A percentile compares a stretch with the other conserved stretches of the same genome.
Evolutionary conservation across 1,140 invertebrate genomes (phyloP).

Genomic region (Monochamus saltuarius): DNA sequence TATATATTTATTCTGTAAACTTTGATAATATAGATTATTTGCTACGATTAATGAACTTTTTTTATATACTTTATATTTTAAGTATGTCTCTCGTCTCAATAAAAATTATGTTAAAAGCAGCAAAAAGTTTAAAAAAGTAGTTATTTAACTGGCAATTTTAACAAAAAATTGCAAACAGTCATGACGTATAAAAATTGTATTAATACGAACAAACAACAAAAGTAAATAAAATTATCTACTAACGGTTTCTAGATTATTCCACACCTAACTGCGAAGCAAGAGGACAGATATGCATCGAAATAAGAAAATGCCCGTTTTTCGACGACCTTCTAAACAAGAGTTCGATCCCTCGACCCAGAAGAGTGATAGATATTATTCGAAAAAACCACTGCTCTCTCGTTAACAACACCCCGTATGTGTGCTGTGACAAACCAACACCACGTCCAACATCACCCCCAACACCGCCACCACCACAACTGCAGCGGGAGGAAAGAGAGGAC

Average conservation of each 20-base stretch:
- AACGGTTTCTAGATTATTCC: constrained; percentile 2
- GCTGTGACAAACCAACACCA: constrained; percentile 26
- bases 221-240: constrained; percentile 1
- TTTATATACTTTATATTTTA: no score
- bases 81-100: no score
- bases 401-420: constrained; percentile 35
- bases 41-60: no score
- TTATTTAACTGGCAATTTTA: no score
- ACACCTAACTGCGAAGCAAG: constrained; percentile 12
- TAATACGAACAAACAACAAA: no score
- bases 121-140: no score
- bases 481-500: neutral
- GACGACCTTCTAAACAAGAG: constrained; percentile 35
- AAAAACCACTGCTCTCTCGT: constrained; percentile 38
- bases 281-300: constrained; percentile 42
- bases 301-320: constrained; percentile 39
- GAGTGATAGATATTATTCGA: constrained; percentile 34
- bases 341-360: constrained; percentile 37
- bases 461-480: constrained; percentile 13
- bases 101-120: no score
- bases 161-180: no score
- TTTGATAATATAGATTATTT: no score
- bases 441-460: neutral
- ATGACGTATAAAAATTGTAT: no score
- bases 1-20: no score